phyloP scores from a whole-genome alignment of 2,113 vertebrate genomes.

The Menura novaehollandiae region DNA sequence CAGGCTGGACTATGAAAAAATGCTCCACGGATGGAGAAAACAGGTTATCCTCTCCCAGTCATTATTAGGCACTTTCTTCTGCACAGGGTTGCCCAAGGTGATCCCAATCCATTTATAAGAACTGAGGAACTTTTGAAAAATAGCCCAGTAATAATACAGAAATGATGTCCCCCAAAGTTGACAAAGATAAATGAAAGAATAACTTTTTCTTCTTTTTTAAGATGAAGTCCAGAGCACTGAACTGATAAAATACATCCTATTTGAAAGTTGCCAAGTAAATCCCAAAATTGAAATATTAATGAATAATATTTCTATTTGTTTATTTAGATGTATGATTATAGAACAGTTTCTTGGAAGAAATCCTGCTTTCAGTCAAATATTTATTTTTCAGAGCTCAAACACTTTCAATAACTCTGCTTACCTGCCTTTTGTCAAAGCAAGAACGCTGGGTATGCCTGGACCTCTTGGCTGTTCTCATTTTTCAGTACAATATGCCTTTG shows the following conservation, averaged over 20 bases:
- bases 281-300: neutral
- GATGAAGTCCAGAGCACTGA: neutral
- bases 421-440: neutral
- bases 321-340: neutral
- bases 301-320: neutral
- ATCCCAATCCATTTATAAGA: neutral
- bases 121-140: neutral
- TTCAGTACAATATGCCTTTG: neutral
- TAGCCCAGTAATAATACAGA: neutral
- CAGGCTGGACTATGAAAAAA: neutral
- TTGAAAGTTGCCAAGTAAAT: neutral
- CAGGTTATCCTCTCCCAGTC: neutral
- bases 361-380: neutral
- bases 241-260: neutral
- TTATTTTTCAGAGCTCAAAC: neutral
- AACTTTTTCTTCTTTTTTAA: neutral
- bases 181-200: neutral
- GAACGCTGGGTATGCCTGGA: neutral
- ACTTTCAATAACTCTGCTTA: neutral
- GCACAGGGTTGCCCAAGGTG: neutral
- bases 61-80: neutral
- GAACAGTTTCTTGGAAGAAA: neutral
- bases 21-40: neutral
- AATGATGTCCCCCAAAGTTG: neutral
- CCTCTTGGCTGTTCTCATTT: neutral